These are phyloP conservation scores for Itoplectis maculator DNA, from an alignment of 2,888 invertebrate genomes.

Conservation along the genomic window DNA sequence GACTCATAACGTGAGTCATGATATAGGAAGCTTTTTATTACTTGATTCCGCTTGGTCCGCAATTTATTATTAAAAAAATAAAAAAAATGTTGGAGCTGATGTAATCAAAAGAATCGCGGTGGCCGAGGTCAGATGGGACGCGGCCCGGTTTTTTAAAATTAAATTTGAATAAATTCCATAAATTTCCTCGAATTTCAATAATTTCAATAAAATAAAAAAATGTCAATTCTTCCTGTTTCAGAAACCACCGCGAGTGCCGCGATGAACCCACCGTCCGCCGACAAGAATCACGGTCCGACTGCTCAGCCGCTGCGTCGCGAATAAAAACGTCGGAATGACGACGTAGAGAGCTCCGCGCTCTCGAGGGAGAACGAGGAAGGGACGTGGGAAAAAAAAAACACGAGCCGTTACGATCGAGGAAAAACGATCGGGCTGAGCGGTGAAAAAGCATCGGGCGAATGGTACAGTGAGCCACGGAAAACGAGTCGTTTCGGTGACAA, in stretches of 20 bases:
- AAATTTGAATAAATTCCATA: too few relatives aligned
- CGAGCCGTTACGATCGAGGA: constrained; percentile 1
- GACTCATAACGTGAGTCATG: too few relatives aligned
- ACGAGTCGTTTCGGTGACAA: constrained; percentile 14
- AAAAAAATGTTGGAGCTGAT: too few relatives aligned
- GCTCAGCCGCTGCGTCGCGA: constrained; percentile 7
- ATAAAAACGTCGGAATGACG: constrained; percentile 19
- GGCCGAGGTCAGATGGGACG: too few relatives aligned
- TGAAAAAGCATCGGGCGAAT: constrained; percentile 18
- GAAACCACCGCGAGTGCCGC: constrained; percentile 2
- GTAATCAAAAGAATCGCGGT: too few relatives aligned
- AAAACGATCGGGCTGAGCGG: background rate
- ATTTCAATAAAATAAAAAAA: background rate
- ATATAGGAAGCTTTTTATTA: too few relatives aligned
- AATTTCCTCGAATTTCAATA: too few relatives aligned
- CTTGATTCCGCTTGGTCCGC: too few relatives aligned
- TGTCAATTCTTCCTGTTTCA: constrained; percentile 42
- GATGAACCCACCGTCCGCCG: constrained; percentile 17
- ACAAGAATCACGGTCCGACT: background rate
- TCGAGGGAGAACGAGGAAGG: background rate
- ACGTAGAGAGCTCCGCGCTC: constrained; percentile 17
- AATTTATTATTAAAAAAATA: too few relatives aligned
- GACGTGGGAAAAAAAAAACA: constrained; percentile 4
- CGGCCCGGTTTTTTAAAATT: too few relatives aligned
- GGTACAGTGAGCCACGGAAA: constrained; percentile 23